Percentiles rank a stretch among this genome's conserved stretches.
These are phyloP conservation scores for Morus bassanus DNA, from an alignment of 2,797 vertebrate species.

Conservation along the genomic window DNA sequence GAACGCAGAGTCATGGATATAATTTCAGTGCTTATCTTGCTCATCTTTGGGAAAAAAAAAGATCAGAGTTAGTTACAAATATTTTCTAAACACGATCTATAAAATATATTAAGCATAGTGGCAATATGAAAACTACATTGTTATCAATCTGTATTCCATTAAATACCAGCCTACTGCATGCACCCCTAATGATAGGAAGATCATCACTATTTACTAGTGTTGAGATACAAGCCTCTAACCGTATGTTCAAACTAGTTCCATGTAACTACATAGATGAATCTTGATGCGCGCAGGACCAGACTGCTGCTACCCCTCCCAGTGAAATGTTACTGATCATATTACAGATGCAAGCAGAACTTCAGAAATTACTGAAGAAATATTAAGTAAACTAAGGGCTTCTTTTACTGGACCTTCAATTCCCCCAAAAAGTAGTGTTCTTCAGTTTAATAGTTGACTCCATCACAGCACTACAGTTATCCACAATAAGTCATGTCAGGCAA, in stretches of 20 bases:
- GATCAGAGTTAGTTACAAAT: background rate
- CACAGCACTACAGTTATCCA: background rate
- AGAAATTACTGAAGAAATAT: background rate
- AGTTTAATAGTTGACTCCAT: background rate
- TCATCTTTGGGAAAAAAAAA: background rate
- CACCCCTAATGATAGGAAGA: background rate
- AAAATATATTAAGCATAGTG: background rate
- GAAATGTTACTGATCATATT: background rate
- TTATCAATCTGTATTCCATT: background rate
- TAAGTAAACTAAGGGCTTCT: background rate
- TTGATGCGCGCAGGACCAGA: background rate
- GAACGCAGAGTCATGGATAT: background rate
- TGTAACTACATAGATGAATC: accelerated
- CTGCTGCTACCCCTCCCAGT: background rate
- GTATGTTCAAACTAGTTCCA: background rate
- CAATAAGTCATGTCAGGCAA: background rate
- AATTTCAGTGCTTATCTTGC: background rate
- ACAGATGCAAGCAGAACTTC: background rate
- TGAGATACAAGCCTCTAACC: background rate
- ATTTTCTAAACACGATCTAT: background rate
- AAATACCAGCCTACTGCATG: background rate
- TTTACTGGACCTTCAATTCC: background rate
- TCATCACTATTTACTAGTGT: background rate
- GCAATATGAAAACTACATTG: background rate
- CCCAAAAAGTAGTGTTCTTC: background rate